These are phyloP conservation scores for Erebia ligea DNA, from an alignment of 2,888 invertebrate species.

Conservation along the genomic window DNA sequence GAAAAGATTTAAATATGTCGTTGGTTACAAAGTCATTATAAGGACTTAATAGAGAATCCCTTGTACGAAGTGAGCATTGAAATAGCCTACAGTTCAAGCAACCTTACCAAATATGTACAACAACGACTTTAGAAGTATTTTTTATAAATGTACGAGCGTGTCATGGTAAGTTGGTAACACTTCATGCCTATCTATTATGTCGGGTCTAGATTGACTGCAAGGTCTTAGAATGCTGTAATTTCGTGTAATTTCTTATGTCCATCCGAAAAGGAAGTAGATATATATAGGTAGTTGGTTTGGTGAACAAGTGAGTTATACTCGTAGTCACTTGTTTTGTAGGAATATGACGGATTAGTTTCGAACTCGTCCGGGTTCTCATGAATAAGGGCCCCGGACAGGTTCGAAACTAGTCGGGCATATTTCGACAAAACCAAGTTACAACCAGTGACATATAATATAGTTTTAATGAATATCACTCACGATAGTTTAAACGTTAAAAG, in stretches of 20 bases:
- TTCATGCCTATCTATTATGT: slow-evolving; percentile 8
- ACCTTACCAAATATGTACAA: slow-evolving; percentile 73
- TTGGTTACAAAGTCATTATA: slow-evolving; percentile 74
- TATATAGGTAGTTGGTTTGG: background rate
- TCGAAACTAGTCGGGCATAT: no score
- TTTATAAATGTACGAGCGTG: background rate
- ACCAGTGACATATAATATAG: no score
- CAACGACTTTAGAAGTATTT: slow-evolving; percentile 54
- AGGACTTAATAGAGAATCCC: slow-evolving; percentile 80
- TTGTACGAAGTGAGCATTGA: slow-evolving; percentile 80
- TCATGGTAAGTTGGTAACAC: background rate
- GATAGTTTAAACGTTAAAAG: background rate
- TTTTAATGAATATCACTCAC: no score
- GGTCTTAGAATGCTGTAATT: background rate
- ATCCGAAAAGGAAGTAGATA: background rate
- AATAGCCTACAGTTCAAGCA: slow-evolving; percentile 76
- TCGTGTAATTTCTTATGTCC: background rate
- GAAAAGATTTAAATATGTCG: slow-evolving; percentile 67
- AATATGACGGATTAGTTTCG: no score
- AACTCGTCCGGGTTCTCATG: no score
- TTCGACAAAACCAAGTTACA: no score
- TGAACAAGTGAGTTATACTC: no score
- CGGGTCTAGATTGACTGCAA: slow-evolving; percentile 10
- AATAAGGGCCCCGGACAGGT: no score
- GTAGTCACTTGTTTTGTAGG: no score